Base-by-base conservation (phyloP, 2,797 vertebrate species). In the Chromis chromis region DNA sequence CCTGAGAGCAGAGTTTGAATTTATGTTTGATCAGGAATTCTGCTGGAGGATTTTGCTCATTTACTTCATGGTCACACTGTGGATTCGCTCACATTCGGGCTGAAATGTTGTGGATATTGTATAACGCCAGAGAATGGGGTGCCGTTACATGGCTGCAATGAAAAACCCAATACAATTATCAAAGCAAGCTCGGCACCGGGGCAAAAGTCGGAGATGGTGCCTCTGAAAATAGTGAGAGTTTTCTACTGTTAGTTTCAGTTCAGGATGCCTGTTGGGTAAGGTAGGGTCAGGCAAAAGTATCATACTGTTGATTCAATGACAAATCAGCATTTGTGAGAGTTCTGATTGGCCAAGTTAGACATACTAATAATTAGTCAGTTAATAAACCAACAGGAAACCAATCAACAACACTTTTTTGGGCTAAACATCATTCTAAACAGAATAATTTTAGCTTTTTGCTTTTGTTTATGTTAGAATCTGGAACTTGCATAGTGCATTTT, bases 11-110 rank as follows among this genome's bases (percentile, higher is more conserved):
- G 25, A 62, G 61, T 61, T 75, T 42, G 40, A 22, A 65, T 74
- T 56, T 60, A 50, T 46, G 48, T 76, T 74, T 70, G 46, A 77
- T 69, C 31, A 25, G 58, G 3, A 40, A 28, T 65, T 58, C 24
- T 64, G 22, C 65, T 63, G 17, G 10, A 60, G 48, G 48, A 65
- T 44, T 74, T 42, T 65, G 50, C 54, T 70, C 71, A 56, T 76
- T 69, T 75, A 79, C 72, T 79, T 76, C 50, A 74, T 6, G 39
- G 58, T 74, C 8, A 62, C 65, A 61, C 65, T 52, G 27, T 24
- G 48, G 25, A 61, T 64, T 76, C 19, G 17, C 21, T 31, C 3
- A 27, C 66, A 16, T 59, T 49, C 28, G 49, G 33, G 52, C 14
- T 66, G 40, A 56, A 64, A 64, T 24, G 46, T 39, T 2, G 49